Base-by-base conservation (phyloP, 2,888 invertebrate genomes). In the Charanyca ferruginea region DNA sequence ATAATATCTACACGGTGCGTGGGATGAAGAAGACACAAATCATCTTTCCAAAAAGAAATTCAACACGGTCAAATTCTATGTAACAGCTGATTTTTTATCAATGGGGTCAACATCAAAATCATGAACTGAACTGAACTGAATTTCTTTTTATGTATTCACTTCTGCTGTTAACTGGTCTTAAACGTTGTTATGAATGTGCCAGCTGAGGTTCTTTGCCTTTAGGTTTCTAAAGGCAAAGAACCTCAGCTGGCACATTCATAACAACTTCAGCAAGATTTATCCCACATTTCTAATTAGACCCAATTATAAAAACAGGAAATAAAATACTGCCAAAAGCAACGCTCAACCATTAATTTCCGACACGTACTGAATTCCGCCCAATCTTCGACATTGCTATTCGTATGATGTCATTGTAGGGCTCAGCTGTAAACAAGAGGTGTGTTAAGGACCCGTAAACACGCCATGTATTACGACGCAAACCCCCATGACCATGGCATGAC, bases 361-460 rank as follows among this genome's bases (percentile, higher is more conserved):
- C 53, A 57, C 60, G 47, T 51, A 35, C 28, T 35, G 44, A 38
- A 67, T 58, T 61, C n/a, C 5, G 44, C 35, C 35, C 63, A 59
- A 73, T 47, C 57, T 52, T 32, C n/a, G 48, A 23, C 42, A 66
- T 23, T 53, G 35, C 49, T 28, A 22, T 38, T 22, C 8, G 16
- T 41, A 62, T 80, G 80, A 80, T 66, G 67, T 78, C 72, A 80
- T 66, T 28, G 22, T 18, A 45, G 58, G 47, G 45, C 41, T 38
- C 20, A 41, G 9, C 38, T 23, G 32, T 69, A 60, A 79, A 76
- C 64, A 59, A 59, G n/a, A 62, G 75, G 75, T 42, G 66, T 67
- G 67, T 69, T 73, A 62, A 73, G 66, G 58, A 61, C 52, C 59
- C 48, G 35, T 59, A 60, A 57, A 64, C 81, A 81, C 69, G 81